phyloP scores from a whole-genome alignment of 2,113 vertebrate species.

The Rhea americana region DNA sequence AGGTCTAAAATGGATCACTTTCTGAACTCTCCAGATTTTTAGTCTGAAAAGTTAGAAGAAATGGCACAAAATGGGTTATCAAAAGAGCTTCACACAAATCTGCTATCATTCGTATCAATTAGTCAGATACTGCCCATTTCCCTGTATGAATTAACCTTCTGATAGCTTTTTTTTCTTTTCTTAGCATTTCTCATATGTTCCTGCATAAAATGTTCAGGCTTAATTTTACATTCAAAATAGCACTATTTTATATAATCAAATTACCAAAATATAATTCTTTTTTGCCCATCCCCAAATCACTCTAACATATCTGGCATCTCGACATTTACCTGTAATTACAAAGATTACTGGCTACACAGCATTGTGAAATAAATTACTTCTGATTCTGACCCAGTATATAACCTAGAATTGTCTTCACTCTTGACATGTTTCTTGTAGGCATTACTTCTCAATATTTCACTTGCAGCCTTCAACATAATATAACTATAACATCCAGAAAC shows the following conservation, averaged over 20 bases:
- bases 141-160: background rate
- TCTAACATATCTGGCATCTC: background rate
- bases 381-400: background rate
- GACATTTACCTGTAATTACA: background rate
- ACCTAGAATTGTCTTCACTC: background rate
- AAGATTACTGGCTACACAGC: background rate
- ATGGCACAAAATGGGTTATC: background rate
- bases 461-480: constrained; percentile 13
- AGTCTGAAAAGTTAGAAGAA: background rate
- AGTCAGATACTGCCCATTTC: background rate
- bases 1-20: background rate
- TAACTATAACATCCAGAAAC: background rate
- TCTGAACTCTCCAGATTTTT: background rate
- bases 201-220: background rate
- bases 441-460: background rate
- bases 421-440: constrained; percentile 2
- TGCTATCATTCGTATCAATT: background rate
- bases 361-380: background rate
- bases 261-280: background rate
- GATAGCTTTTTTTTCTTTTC: background rate
- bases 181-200: background rate
- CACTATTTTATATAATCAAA: background rate
- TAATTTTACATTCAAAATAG: background rate
- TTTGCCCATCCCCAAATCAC: rapidly evolving
- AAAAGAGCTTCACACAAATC: background rate